phyloP scores from a whole-genome alignment of 2,888 invertebrate genomes.

The Drosophila diplacantha region DNA sequence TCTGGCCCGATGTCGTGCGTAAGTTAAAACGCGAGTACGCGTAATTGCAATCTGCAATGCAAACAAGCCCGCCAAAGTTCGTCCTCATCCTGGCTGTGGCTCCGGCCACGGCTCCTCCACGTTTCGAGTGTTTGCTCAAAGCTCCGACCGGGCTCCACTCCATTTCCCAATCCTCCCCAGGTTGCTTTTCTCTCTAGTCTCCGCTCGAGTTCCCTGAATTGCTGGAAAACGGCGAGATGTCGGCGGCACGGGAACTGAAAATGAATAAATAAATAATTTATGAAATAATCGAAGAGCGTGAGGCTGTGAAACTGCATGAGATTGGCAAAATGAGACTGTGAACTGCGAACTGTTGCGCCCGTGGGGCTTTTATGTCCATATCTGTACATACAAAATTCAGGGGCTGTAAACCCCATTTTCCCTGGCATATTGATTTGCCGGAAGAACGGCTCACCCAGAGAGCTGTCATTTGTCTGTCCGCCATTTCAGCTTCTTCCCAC shows the following conservation, averaged over 20 bases:
- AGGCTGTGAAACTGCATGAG: constrained; percentile 36
- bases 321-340: constrained; percentile 27
- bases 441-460: neutral
- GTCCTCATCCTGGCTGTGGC: constrained; percentile 10
- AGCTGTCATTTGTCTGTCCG: constrained; percentile 12
- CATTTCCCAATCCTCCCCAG: constrained; percentile 22
- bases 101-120: constrained; percentile 2
- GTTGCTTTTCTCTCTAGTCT: neutral
- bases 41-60: constrained; percentile 66
- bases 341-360: constrained; percentile 18
- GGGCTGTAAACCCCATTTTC: constrained; percentile 21
- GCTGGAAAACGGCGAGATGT: constrained; percentile 41
- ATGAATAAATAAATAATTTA: constrained; percentile 59
- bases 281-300: constrained; percentile 39
- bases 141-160: constrained; percentile 15
- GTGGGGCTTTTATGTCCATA: constrained; percentile 17
- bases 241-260: constrained; percentile 49
- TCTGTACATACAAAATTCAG: constrained; percentile 11
- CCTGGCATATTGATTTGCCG: constrained; percentile 30
- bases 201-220: constrained; percentile 25
- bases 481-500: constrained; percentile 18
- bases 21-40: constrained; percentile 51
- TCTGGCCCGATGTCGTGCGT: constrained; percentile 23
- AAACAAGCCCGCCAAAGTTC: constrained; percentile 51
- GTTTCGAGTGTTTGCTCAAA: constrained; percentile 21